Evolutionary conservation across 1,140 invertebrate species (phyloP).

Genomic region (Lasaia peninsularis): DNA sequence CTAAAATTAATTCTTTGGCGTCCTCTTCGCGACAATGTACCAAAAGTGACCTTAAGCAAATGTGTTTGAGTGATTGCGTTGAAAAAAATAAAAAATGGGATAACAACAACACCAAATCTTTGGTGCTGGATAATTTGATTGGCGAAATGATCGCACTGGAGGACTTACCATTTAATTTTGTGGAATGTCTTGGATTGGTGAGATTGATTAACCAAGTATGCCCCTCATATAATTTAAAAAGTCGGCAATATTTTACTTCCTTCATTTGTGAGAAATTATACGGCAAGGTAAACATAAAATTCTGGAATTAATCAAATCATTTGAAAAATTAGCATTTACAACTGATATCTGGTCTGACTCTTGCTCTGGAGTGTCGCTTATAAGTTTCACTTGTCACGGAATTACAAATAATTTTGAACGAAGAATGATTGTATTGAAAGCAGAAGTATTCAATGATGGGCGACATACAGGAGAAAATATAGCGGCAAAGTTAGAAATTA

Average conservation of each 20-base stretch:
- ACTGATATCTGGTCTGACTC: constrained; percentile 34
- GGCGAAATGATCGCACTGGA: constrained; percentile 24
- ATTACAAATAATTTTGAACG: constrained; percentile 30
- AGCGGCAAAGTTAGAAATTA: constrained; percentile 28
- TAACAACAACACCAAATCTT: constrained; percentile 11
- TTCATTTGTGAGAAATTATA: constrained; percentile 36
- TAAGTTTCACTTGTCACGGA: constrained; percentile 36
- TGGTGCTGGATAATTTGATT: constrained; percentile 19
- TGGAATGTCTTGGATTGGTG: constrained; percentile 25
- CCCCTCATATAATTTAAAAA: constrained; percentile 29
- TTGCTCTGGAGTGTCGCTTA: constrained; percentile 29
- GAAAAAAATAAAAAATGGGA: constrained; percentile 14
- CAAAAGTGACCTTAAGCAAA: constrained; percentile 17
- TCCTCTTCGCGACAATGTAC: constrained; percentile 27
- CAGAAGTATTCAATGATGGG: constrained; percentile 30
- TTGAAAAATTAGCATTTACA: constrained; percentile 36
- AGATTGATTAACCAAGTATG: constrained; percentile 28
- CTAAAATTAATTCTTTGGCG: constrained; percentile 28
- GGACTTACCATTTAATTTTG: constrained; percentile 14
- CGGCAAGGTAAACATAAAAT: constrained; percentile 24
- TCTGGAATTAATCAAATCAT: constrained; percentile 6
- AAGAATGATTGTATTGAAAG: constrained; percentile 29
- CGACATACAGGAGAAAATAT: constrained; percentile 32
- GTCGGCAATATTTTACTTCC: constrained; percentile 32
- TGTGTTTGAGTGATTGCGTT: constrained; percentile 23